A percentile compares a stretch with the other conserved stretches of the same genome.
phyloP scores from a whole-genome alignment of 2,797 vertebrate species.

The Eulemur mongoz region DNA sequence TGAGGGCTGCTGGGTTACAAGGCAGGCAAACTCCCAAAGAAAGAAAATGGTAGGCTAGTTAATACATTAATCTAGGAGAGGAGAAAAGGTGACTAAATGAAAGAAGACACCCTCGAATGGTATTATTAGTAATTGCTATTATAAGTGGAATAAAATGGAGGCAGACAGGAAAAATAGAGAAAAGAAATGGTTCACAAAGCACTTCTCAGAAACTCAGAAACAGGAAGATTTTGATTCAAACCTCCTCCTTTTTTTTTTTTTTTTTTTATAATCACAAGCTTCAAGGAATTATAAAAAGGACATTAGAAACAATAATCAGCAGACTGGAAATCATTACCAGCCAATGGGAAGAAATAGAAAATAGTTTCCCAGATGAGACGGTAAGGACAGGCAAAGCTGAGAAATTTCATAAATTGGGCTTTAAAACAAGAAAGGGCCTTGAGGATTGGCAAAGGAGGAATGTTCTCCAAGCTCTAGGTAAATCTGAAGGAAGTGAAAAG shows the following conservation, averaged over 20 bases:
- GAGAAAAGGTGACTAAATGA: slow-evolving; percentile 32
- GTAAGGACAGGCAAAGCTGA: background rate
- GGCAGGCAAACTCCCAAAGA: slow-evolving; percentile 47
- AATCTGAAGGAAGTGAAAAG: background rate
- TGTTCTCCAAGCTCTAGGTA: background rate
- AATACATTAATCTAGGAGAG: slow-evolving; percentile 49
- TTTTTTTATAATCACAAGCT: slow-evolving; percentile 31
- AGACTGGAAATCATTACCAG: slow-evolving; percentile 33
- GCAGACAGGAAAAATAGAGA: slow-evolving; percentile 36
- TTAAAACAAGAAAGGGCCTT: background rate
- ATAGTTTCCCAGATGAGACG: background rate
- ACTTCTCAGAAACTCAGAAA: slow-evolving; percentile 60
- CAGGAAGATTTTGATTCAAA: slow-evolving; percentile 33
- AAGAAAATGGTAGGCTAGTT: slow-evolving; percentile 48
- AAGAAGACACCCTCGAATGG: background rate
- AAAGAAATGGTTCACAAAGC: slow-evolving; percentile 48
- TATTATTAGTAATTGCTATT: slow-evolving; percentile 66
- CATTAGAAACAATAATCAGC: background rate
- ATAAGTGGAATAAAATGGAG: slow-evolving; percentile 60
- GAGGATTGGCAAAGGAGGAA: background rate
- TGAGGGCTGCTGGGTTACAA: slow-evolving; percentile 40
- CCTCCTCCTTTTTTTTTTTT: background rate
- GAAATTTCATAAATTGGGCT: background rate
- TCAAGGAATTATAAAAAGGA: slow-evolving; percentile 60
- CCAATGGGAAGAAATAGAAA: background rate